A percentile compares a stretch with the other conserved stretches of the same genome.
phyloP scores from a whole-genome alignment of 2,888 invertebrate genomes.

The Chalcosyrphus nemorum region DNA sequence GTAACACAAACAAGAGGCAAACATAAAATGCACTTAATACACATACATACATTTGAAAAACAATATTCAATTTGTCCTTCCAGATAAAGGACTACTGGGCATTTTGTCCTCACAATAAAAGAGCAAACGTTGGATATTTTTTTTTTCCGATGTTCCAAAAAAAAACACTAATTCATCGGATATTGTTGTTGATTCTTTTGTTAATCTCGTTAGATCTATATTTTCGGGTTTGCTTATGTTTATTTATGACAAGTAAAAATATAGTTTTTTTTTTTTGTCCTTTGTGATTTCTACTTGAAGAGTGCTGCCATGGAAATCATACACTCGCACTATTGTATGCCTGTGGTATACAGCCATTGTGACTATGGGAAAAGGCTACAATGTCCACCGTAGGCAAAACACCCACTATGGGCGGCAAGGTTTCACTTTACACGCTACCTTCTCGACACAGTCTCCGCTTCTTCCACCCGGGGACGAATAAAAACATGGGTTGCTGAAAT shows the following conservation, averaged over 20 bases:
- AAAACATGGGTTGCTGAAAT: constrained; percentile 9
- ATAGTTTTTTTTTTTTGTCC: not conserved
- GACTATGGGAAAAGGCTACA: not conserved
- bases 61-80: not conserved
- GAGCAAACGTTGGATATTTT: not conserved
- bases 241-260: not conserved
- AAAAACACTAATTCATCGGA: not conserved
- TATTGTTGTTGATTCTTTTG: not conserved
- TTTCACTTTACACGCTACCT: constrained; percentile 1
- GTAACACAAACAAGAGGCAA: constrained; percentile 5
- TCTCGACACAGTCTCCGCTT: not conserved
- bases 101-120: not conserved
- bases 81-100: too few species aligned
- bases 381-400: constrained; percentile 32
- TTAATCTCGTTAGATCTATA: not conserved
- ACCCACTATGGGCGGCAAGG: not conserved
- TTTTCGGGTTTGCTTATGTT: not conserved
- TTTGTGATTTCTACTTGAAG: constrained; percentile 9
- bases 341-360: constrained; percentile 2
- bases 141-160: not conserved
- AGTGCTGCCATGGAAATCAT: not conserved
- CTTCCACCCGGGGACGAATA: not conserved
- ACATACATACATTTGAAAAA: not conserved
- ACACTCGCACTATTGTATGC: not conserved
- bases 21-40: not conserved